Evolutionary conservation across 2,113 vertebrate species (phyloP).

Genomic region (Mormoops blainvillei): DNA sequence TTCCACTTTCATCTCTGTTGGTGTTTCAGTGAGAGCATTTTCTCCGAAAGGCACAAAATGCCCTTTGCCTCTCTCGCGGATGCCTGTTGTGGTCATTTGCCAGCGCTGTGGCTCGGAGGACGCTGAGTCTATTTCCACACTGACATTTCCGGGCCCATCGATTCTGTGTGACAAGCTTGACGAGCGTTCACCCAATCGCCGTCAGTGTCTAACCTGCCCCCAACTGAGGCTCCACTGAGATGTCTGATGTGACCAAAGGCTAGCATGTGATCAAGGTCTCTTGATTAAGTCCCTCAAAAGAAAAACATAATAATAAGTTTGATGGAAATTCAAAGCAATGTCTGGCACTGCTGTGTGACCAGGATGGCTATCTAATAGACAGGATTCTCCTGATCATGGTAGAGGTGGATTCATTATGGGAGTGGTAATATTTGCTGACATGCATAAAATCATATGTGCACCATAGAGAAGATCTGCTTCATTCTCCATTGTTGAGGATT

Average conservation of each 20-base stretch:
- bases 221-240: neutral
- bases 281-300: neutral
- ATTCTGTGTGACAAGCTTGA: conserved; percentile 36
- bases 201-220: neutral
- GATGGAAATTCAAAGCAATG: neutral
- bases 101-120: neutral
- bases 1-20: neutral
- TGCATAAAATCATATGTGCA: neutral
- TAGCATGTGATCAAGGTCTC: neutral
- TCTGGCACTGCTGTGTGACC: neutral
- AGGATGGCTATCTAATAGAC: neutral
- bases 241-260: neutral
- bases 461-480: neutral
- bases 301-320: neutral
- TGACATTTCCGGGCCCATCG: conserved; percentile 24
- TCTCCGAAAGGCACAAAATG: neutral
- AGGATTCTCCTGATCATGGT: neutral
- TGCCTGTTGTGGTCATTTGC: neutral
- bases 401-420: neutral
- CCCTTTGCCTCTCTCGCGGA: neutral
- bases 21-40: neutral
- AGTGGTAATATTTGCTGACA: neutral
- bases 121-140: neutral
- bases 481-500: neutral
- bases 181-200: neutral